phyloP scores from a whole-genome alignment of 2,797 vertebrate genomes.

The Myotis planiceps region DNA sequence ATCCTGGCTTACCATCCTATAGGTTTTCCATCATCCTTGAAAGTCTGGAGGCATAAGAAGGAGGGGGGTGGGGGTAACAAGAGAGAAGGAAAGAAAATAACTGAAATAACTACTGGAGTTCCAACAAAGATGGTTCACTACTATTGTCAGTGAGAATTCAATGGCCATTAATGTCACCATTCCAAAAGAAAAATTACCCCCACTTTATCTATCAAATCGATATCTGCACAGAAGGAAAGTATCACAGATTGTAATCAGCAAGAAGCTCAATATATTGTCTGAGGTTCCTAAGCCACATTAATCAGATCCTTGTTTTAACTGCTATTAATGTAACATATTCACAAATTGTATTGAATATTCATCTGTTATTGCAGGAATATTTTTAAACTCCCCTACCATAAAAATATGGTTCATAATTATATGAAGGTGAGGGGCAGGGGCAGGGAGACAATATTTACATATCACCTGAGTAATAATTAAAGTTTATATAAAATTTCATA shows the following conservation, averaged over 20 bases:
- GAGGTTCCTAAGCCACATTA: conserved; percentile 55
- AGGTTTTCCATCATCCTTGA: not conserved
- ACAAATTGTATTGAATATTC: conserved; percentile 37
- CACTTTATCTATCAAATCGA: conserved; percentile 68
- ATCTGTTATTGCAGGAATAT: conserved; percentile 33
- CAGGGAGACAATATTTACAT: not conserved
- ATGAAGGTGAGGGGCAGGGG: not conserved
- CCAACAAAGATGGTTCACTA: conserved; percentile 39
- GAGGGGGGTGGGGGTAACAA: not conserved
- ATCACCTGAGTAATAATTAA: not conserved
- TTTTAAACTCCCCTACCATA: not conserved
- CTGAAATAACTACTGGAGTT: not conserved
- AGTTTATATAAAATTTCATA: not conserved
- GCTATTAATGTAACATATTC: conserved; percentile 30
- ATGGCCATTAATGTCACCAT: conserved; percentile 55
- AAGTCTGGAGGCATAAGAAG: not conserved
- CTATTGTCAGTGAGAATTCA: conserved; percentile 47
- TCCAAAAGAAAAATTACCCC: conserved; percentile 66
- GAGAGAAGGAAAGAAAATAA: conserved; percentile 10
- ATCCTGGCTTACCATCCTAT: not conserved
- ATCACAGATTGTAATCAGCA: conserved; percentile 66
- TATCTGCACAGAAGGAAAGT: conserved; percentile 40
- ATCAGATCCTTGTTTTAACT: conserved; percentile 68
- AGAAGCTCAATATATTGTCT: conserved; percentile 56
- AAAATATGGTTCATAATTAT: conserved; percentile 14